Evolutionary conservation across 2,888 invertebrate species (phyloP), one percentile per base, ranked within the genome.

Genomic region (Cantharis nigra): DNA sequence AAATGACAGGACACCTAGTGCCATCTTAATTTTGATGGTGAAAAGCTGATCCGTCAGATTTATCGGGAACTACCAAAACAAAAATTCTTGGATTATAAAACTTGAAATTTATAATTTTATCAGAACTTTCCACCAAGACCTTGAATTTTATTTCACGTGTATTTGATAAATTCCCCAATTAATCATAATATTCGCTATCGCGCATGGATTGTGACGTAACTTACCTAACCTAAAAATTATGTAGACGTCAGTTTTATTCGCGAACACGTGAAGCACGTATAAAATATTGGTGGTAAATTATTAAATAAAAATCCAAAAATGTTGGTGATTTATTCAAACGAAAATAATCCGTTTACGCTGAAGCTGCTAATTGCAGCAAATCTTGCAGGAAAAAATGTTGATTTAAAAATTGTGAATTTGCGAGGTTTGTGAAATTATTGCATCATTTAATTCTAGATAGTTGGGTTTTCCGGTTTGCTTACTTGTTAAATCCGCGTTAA

Each of bases 281-380:
- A 7, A 49, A 49, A 49, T 49, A 49, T 49, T 9, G 49, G 5
- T 49, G n/a, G 49, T n/a, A 7, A 49, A n/a, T 49, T 49, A 49
- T 49, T n/a, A n/a, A 49, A 49, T 49, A n/a, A n/a, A 49, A n/a
- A 49, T n/a, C 49, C 82, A 82, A 79, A 81, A 75, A 92, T 90
- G 89, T 94, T 94, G 93, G 93, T 92, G 85, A 91, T 95, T 80
- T 92, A 91, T 81, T 93, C 94, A 10, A 96, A 96, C 85, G 92
- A 93, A 84, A 94, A 93, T 83, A 96, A 96, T 88, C 94, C 95
- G 30, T 92, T 94, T 18, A 92, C 93, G 20, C 89, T 96, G 80
- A 96, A 96, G 87, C 86, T 96, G 80, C 85, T 95, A 28, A 90
- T 95, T 83, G 92, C 94, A 77, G 92, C 93, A 10, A 93, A 93